phyloP scores from a whole-genome alignment of 2,113 vertebrate genomes.

The Pluvialis apricaria region DNA sequence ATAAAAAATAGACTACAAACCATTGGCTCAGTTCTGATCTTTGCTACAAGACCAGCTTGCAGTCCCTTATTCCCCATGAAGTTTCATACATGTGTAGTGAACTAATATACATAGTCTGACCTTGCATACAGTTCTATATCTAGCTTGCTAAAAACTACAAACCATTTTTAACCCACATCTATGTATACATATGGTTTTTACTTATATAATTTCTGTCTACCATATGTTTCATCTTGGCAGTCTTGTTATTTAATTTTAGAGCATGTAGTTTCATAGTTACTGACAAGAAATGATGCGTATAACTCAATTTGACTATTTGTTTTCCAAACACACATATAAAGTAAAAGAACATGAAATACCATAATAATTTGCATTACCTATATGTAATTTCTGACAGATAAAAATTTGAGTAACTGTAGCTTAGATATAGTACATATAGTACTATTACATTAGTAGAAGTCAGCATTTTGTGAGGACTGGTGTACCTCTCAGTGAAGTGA shows the following conservation, averaged over 20 bases:
- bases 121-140: background rate
- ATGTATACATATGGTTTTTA: background rate
- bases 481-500: background rate
- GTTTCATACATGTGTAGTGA: background rate
- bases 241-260: conserved; percentile 16
- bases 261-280: background rate
- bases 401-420: background rate
- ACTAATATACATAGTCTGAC: background rate
- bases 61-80: background rate
- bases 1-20: background rate
- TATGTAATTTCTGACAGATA: background rate
- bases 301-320: background rate
- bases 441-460: background rate
- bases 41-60: background rate
- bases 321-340: background rate
- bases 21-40: background rate
- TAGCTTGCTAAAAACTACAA: background rate
- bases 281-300: background rate
- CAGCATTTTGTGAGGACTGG: background rate
- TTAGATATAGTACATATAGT: background rate
- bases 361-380: background rate
- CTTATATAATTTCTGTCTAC: conserved; percentile 24
- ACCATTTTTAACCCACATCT: background rate
- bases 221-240: conserved; percentile 21
- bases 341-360: background rate